Conservation (phyloP, 2,797 vertebrate species). For the Threskiornis aethiopicus region DNA sequence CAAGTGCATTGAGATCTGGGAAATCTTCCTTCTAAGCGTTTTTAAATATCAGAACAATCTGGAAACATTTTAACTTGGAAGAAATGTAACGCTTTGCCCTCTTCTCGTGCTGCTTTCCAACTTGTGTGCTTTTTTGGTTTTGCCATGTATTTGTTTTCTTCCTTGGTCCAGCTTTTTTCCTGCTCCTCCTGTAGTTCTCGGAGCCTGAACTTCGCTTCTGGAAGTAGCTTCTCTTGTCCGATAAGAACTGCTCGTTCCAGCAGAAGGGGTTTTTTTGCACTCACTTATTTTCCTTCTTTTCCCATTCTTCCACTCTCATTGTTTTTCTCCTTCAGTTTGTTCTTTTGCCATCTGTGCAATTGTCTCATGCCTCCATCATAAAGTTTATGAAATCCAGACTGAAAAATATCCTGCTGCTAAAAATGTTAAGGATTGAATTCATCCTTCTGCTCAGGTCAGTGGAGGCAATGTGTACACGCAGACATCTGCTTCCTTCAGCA, state of each 20-base stretch:
- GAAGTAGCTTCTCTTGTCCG: not conserved
- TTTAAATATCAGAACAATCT: slow-evolving; percentile 35
- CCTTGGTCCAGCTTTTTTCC: not conserved
- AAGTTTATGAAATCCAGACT: not conserved
- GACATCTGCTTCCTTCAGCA: not conserved
- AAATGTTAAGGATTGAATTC: not conserved
- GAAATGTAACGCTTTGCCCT: not conserved
- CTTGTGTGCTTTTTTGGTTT: not conserved
- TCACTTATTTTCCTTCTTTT: not conserved
- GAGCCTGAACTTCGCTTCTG: not conserved
- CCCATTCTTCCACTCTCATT: not conserved
- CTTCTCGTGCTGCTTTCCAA: not conserved
- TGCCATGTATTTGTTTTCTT: not conserved
- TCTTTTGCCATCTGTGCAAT: not conserved
- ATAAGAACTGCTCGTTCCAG: not conserved
- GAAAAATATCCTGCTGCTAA: not conserved
- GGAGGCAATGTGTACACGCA: not conserved
- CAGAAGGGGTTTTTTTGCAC: not conserved
- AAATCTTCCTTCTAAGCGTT: not conserved
- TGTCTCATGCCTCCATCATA: not conserved
- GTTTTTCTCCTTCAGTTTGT: not conserved
- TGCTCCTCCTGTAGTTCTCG: not conserved
- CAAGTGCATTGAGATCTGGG: not conserved
- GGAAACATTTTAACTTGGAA: slow-evolving; percentile 46
- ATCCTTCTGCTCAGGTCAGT: not conserved